Evolutionary conservation across 2,888 invertebrate genomes (phyloP).

Genomic region (Ormia ochracea): DNA sequence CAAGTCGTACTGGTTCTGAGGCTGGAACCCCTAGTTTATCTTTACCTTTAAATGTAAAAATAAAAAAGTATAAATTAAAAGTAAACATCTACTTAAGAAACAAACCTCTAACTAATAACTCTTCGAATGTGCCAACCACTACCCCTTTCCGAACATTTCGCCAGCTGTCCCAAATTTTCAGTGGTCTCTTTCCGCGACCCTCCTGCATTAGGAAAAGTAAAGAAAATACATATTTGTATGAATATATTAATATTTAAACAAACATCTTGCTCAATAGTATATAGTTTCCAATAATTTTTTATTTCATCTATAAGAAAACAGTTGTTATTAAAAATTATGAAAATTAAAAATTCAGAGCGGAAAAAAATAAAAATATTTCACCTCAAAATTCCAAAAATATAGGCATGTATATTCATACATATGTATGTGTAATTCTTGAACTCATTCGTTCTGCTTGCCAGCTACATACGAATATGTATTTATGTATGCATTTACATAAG

Average conservation of each 20-base stretch:
- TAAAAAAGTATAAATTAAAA: background rate
- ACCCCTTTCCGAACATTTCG: slow-evolving; percentile 94
- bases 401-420: too few relatives aligned
- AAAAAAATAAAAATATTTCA: too few relatives aligned
- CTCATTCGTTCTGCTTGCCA: too few relatives aligned
- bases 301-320: too few relatives aligned
- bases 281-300: too few relatives aligned
- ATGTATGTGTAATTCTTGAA: too few relatives aligned
- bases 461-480: too few relatives aligned
- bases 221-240: background rate
- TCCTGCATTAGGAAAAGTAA: slow-evolving; percentile 80
- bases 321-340: too few relatives aligned
- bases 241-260: background rate
- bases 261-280: too few relatives aligned
- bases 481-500: too few relatives aligned
- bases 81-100: background rate
- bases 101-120: slow-evolving; percentile 88
- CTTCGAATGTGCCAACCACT: slow-evolving; percentile 94
- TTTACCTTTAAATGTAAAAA: slow-evolving; percentile 80
- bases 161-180: slow-evolving; percentile 97
- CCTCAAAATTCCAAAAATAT: too few relatives aligned
- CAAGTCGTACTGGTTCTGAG: slow-evolving; percentile 91
- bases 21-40: slow-evolving; percentile 92
- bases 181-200: slow-evolving; percentile 96
- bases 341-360: too few relatives aligned